A percentile compares a stretch with the other conserved stretches of the same genome.
These are phyloP conservation scores for Schlechtendalia chinensis DNA, from an alignment of 1,140 invertebrate genomes.

Conservation along the genomic window DNA sequence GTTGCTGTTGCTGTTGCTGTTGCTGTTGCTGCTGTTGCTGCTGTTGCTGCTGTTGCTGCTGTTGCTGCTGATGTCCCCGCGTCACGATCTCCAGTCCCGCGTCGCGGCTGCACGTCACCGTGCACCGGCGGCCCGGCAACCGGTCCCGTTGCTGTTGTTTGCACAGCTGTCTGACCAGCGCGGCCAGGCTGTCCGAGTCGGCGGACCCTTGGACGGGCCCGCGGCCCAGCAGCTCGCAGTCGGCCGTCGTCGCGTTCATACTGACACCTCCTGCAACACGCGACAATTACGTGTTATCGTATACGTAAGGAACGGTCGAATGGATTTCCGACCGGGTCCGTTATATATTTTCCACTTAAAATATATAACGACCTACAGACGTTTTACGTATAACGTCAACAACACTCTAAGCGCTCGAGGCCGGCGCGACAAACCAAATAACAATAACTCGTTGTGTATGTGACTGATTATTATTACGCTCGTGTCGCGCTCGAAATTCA, in stretches of 20 bases:
- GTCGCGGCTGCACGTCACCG: constrained; percentile 48
- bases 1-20: neutral
- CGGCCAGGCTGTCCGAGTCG: constrained; percentile 52
- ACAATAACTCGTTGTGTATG: too few relatives aligned
- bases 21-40: neutral
- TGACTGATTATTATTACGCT: too few relatives aligned
- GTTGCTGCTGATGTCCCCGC: neutral
- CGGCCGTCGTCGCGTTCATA: constrained; percentile 29
- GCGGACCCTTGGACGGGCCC: constrained; percentile 52
- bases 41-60: neutral
- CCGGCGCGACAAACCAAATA: too few relatives aligned
- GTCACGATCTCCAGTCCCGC: constrained; percentile 49
- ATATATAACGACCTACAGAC: too few relatives aligned
- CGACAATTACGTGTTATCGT: too few relatives aligned
- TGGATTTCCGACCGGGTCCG: too few relatives aligned
- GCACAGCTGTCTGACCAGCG: constrained; percentile 45
- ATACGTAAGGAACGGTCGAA: too few relatives aligned
- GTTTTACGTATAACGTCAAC: too few relatives aligned
- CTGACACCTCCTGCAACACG: too few relatives aligned
- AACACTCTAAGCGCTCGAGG: too few relatives aligned
- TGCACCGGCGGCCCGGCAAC: neutral
- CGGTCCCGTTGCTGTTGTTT: constrained; percentile 7
- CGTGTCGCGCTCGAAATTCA: too few relatives aligned
- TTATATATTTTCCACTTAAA: too few relatives aligned
- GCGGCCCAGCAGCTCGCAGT: constrained; percentile 53